Conservation (phyloP, 2,113 vertebrate species). For the Mesocricetus auratus region DNA sequence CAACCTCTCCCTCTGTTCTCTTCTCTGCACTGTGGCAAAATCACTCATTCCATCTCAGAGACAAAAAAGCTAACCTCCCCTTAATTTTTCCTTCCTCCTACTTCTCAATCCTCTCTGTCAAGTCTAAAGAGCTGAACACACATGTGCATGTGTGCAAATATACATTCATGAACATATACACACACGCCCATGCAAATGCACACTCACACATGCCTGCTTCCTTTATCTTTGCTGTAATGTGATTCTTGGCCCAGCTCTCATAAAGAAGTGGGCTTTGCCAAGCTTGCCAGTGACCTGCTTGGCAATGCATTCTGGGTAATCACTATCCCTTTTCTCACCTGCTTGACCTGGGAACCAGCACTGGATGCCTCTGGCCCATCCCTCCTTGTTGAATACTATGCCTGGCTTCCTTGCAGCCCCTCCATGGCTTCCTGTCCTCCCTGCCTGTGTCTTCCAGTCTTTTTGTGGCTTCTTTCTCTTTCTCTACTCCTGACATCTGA, state of each 20-base stretch:
- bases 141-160: no score
- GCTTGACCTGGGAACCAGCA: background rate
- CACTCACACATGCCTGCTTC: background rate
- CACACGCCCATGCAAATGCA: background rate
- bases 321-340: background rate
- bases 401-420: background rate
- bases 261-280: background rate
- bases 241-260: background rate
- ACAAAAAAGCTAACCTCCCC: background rate
- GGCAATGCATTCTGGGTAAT: no score
- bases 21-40: background rate
- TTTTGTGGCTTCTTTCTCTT: background rate
- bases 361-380: background rate
- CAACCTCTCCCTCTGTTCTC: background rate
- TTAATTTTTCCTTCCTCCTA: background rate
- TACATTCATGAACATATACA: background rate
- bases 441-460: background rate
- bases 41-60: background rate
- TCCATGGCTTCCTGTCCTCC: background rate
- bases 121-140: background rate
- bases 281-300: background rate
- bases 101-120: background rate
- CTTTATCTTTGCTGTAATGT: background rate
- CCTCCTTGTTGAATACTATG: background rate
- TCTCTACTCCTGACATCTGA: no score